Percentiles rank a stretch among this genome's conserved stretches.
Conservation (phyloP, 1,140 invertebrate species). For the Cydia splendana region DNA sequence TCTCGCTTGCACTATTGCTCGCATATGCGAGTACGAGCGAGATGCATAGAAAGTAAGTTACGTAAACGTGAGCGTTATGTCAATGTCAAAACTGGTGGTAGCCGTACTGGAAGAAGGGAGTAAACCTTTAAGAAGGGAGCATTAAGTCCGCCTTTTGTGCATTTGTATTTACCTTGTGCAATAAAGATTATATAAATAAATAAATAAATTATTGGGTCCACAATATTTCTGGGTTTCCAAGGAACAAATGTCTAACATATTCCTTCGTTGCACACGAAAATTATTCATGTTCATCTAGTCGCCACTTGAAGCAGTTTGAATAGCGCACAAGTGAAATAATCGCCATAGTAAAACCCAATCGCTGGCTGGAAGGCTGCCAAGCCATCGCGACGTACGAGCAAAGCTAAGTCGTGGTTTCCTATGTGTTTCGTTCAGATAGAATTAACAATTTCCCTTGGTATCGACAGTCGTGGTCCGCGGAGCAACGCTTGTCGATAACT, state of each 20-base stretch:
- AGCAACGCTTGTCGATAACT: slow-evolving; percentile 2
- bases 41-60: too few species aligned
- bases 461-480: neutral
- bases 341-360: slow-evolving; percentile 60
- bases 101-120: neutral
- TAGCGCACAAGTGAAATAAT: slow-evolving; percentile 56
- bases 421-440: slow-evolving; percentile 52
- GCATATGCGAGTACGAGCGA: too few species aligned
- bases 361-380: slow-evolving; percentile 58
- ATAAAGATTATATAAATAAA: too few species aligned
- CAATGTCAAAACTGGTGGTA: too few species aligned
- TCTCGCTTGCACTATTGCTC: too few species aligned
- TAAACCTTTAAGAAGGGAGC: too few species aligned
- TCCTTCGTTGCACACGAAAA: slow-evolving; percentile 58
- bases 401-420: slow-evolving; percentile 45
- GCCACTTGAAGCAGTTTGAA: slow-evolving; percentile 50
- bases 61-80: too few species aligned
- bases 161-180: too few species aligned
- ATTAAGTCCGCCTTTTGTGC: too few species aligned
- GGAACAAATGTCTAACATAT: slow-evolving; percentile 50
- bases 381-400: slow-evolving; percentile 6
- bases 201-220: neutral
- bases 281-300: slow-evolving; percentile 66
- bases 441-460: slow-evolving; percentile 56
- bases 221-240: neutral